phyloP scores from a whole-genome alignment of 2,113 vertebrate species.

The Chlamydotis undulata region DNA sequence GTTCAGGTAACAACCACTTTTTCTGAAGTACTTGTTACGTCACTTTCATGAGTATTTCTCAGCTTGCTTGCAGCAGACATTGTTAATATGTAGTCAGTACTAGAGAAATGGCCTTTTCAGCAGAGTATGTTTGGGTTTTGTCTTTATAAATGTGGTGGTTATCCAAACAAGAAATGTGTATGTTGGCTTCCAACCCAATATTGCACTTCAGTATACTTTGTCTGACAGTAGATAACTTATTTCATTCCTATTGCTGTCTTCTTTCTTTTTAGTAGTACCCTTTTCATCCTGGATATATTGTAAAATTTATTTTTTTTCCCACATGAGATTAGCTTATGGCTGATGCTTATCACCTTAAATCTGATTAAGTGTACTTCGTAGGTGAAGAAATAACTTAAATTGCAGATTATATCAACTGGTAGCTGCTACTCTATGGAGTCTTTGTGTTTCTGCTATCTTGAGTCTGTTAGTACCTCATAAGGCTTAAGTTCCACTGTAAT shows the following conservation, averaged over 20 bases:
- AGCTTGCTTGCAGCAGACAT: not conserved
- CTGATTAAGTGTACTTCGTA: not conserved
- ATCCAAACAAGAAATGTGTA: not conserved
- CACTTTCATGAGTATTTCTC: not conserved
- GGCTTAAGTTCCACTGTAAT: not conserved
- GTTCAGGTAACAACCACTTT: not conserved
- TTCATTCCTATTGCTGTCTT: not conserved
- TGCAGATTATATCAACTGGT: not conserved
- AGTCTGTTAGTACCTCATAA: not conserved
- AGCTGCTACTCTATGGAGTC: not conserved
- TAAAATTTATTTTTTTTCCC: not conserved
- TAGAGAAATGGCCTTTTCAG: not conserved
- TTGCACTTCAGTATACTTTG: not conserved
- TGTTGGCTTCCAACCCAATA: not conserved
- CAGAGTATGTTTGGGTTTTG: fast-evolving
- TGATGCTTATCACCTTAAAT: not conserved
- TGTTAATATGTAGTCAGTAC: not conserved
- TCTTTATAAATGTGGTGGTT: not conserved
- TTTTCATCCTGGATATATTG: not conserved
- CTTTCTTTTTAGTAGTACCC: not conserved
- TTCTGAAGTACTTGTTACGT: not conserved
- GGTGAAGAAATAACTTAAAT: not conserved
- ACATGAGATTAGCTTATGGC: not conserved
- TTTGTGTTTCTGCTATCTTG: not conserved
- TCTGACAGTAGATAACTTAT: not conserved